Conservation (phyloP, 2,888 invertebrate species). For the Hipparchia sbordonii region DNA sequence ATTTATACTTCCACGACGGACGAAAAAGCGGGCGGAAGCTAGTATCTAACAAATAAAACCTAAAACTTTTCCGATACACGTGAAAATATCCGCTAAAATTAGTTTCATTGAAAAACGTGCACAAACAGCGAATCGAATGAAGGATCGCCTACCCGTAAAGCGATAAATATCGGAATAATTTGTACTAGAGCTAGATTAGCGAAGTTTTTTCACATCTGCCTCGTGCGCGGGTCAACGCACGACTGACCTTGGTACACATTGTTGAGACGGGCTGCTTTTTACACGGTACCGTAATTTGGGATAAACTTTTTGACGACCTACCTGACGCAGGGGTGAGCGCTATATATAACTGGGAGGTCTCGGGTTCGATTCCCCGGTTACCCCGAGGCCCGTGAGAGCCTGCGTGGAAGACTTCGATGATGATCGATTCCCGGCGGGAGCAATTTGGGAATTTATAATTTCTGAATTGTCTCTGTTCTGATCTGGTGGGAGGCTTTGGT, state of each 20-base stretch:
- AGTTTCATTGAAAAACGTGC: conserved; percentile 2
- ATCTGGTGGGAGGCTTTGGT: too few species aligned
- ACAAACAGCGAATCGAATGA: not conserved
- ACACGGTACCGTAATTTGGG: conserved; percentile 15
- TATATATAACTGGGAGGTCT: too few species aligned
- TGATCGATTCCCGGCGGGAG: too few species aligned
- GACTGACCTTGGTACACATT: conserved; percentile 28
- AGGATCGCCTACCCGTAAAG: not conserved
- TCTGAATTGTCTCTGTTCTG: too few species aligned
- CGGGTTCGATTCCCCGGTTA: too few species aligned
- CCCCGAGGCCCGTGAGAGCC: too few species aligned
- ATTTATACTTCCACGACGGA: too few species aligned
- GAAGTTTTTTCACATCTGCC: conserved; percentile 17
- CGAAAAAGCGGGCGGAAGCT: too few species aligned
- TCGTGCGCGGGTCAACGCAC: conserved; percentile 29
- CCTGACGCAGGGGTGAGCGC: too few species aligned
- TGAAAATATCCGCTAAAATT: not conserved
- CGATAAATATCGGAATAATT: conserved; percentile 8
- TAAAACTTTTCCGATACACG: not conserved
- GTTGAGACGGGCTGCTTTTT: conserved; percentile 8
- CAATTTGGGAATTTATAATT: too few species aligned
- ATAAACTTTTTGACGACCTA: too few species aligned
- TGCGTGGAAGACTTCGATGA: too few species aligned
- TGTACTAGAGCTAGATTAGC: not conserved
- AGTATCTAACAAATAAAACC: not conserved